Evolutionary conservation across 2,113 vertebrate genomes (phyloP).

Genomic region (Varanus komodoensis): DNA sequence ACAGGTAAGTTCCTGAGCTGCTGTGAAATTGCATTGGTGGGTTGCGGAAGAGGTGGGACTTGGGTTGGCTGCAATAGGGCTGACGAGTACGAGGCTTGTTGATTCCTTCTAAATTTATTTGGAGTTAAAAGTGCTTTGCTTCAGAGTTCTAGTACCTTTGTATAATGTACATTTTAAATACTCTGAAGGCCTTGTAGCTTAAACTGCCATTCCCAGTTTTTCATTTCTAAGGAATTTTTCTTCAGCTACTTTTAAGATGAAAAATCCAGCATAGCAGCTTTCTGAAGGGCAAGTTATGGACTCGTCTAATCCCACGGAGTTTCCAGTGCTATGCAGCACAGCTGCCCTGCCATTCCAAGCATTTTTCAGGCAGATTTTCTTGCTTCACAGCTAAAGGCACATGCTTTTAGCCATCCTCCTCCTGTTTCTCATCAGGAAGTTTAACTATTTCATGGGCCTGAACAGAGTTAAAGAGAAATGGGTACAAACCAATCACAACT

Average conservation of each 20-base stretch:
- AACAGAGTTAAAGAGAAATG: not conserved
- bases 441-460: not conserved
- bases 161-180: not conserved
- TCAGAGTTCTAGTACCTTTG: not conserved
- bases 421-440: not conserved
- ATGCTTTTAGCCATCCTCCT: too few species aligned
- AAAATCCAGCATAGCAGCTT: not conserved
- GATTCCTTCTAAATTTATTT: not conserved
- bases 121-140: not conserved
- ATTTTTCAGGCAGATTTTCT: not conserved
- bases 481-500: not conserved
- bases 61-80: not conserved
- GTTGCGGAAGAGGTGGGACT: not conserved
- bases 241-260: not conserved
- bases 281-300: too few species aligned
- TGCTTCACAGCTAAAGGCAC: not conserved
- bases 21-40: slow-evolving; percentile 7
- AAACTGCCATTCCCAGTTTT: not conserved
- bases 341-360: not conserved
- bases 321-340: not conserved
- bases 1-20: slow-evolving; percentile 81
- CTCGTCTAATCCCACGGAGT: too few species aligned
- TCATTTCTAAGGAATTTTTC: too few species aligned
- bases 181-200: not conserved
- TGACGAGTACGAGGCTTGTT: too few species aligned